These are phyloP conservation scores for Muntiacus reevesi DNA, from an alignment of 2,113 vertebrate genomes.

Conservation along the genomic window DNA sequence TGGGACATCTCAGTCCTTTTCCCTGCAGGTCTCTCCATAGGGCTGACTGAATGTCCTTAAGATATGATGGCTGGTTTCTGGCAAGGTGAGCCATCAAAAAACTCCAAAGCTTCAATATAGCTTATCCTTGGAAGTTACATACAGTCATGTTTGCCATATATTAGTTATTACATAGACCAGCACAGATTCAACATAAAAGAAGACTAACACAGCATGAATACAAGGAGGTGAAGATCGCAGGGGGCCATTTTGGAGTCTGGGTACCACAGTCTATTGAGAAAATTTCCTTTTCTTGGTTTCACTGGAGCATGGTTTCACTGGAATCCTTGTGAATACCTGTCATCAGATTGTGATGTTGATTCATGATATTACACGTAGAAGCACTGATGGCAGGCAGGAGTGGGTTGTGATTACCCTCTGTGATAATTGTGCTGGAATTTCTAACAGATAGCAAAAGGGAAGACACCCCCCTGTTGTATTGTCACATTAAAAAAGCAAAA, in stretches of 20 bases:
- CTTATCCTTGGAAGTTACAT: background rate
- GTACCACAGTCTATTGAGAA: background rate
- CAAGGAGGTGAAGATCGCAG: accelerated
- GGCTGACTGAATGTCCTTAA: background rate
- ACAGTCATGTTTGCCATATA: background rate
- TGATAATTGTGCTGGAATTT: background rate
- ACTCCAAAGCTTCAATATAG: background rate
- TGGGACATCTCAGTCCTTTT: background rate
- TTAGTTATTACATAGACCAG: background rate
- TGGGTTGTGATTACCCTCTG: background rate
- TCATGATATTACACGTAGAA: background rate
- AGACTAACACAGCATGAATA: background rate
- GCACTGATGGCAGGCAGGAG: background rate
- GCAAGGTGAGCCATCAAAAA: background rate
- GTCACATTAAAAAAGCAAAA: background rate
- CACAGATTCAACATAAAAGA: background rate
- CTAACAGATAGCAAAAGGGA: background rate
- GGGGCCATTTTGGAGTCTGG: background rate
- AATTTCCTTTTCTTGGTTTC: constrained; percentile 21
- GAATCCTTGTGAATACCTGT: background rate
- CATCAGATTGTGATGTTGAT: background rate
- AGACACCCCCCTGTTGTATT: accelerated
- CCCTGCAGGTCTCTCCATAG: accelerated
- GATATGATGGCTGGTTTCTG: background rate
- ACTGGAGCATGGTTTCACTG: background rate